Percentiles rank a stretch among this genome's conserved stretches.
phyloP scores from a whole-genome alignment of 2,888 invertebrate species.

The Bombylius discolor region DNA sequence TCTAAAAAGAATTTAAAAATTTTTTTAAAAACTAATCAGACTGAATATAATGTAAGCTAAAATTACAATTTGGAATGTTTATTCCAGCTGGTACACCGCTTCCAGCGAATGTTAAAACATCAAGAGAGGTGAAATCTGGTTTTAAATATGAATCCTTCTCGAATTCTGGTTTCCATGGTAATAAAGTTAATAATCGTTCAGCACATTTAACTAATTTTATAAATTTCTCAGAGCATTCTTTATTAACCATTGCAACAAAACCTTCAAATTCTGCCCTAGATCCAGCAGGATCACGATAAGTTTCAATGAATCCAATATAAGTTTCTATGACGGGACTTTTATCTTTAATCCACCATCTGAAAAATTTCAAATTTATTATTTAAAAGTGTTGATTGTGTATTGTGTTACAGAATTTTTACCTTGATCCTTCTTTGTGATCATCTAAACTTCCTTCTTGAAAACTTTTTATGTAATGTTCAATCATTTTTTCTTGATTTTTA shows the following conservation, averaged over 20 bases:
- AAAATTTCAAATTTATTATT: neutral
- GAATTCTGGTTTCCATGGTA: constrained; percentile 75
- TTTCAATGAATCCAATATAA: constrained; percentile 81
- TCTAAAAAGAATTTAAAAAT: constrained; percentile 41
- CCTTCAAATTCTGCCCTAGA: constrained; percentile 91
- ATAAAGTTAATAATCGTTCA: constrained; percentile 58
- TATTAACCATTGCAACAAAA: constrained; percentile 92
- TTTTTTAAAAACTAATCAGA: constrained; percentile 6
- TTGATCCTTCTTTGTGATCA: constrained; percentile 84
- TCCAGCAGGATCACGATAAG: constrained; percentile 87
- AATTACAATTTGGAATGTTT: constrained; percentile 88
- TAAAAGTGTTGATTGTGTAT: neutral
- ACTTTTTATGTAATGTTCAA: constrained; percentile 68
- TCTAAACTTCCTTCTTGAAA: constrained; percentile 70
- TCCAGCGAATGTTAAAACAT: constrained; percentile 82
- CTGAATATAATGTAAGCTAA: neutral
- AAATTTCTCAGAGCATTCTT: constrained; percentile 85
- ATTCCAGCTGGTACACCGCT: constrained; percentile 93
- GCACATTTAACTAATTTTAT: constrained; percentile 66
- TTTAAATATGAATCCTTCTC: constrained; percentile 85
- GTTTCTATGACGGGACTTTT: constrained; percentile 89
- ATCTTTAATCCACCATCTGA: constrained; percentile 81
- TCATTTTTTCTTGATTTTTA: constrained; percentile 65
- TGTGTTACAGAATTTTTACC: neutral
- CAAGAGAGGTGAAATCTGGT: constrained; percentile 92